These are phyloP conservation scores for Oscheius sp. DNA, from an alignment of 2,888 invertebrate genomes.

Conservation along the genomic window DNA sequence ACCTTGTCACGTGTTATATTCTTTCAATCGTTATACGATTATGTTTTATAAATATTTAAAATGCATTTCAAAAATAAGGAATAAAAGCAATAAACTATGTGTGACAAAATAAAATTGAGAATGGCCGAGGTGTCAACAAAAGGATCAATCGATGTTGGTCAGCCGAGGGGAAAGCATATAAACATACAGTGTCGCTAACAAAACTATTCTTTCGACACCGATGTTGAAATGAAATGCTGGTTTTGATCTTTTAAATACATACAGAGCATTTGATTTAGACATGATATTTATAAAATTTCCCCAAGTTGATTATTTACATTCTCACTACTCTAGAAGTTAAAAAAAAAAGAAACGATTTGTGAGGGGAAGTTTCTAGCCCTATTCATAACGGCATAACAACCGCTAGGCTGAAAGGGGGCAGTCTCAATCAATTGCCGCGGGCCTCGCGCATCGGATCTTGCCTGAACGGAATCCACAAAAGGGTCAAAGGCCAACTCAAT, in stretches of 20 bases:
- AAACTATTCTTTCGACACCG: neutral
- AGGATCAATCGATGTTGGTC: conserved; percentile 11
- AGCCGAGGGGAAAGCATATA: conserved; percentile 18
- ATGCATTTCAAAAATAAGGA: neutral
- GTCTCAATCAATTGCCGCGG: neutral
- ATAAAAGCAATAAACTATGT: neutral
- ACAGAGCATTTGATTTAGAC: too few species aligned
- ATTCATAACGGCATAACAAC: neutral
- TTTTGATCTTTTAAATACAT: neutral
- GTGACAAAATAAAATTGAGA: neutral
- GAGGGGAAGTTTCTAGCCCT: neutral
- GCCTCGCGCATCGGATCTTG: neutral
- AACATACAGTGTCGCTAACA: neutral
- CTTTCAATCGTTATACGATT: too few species aligned
- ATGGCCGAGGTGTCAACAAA: neutral
- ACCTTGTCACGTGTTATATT: too few species aligned
- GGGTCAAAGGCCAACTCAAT: neutral
- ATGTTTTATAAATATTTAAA: neutral
- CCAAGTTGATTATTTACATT: too few species aligned
- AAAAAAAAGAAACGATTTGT: neutral
- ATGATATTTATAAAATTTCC: too few species aligned
- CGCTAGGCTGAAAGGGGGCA: neutral
- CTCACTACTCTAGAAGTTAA: too few species aligned
- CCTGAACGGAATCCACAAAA: conserved; percentile 8
- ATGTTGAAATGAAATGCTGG: neutral